Evolutionary conservation across 2,888 invertebrate species (phyloP), one percentile per base, ranked within the genome.

Genomic region (Macaria notata): DNA sequence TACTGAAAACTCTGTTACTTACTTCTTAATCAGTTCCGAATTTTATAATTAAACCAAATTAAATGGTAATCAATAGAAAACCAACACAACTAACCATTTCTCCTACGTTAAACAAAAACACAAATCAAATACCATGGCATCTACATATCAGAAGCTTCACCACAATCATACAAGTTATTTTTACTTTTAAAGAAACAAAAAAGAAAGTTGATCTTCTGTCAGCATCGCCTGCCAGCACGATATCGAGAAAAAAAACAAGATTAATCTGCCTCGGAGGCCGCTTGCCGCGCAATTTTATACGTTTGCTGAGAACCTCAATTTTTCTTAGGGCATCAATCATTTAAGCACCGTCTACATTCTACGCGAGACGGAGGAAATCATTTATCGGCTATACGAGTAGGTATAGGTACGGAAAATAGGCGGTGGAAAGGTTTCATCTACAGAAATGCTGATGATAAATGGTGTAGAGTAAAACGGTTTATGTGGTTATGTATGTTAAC

Each of bases 221-320:
- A 3, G 7, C 33, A 36, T 36, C 5, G 4, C 33, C 33, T 7
- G 3, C 7, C 7, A 36, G 7, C 5, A 7, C 33, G 4, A 36
- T 36, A 38, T 57, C 56, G 58, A 62, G 38, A 63, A 51, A 66
- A 51, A 66, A 64, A 59, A 31, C 46, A 68, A 63, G 65, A 69
- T 69, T 64, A 69, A 69, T 70, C 49, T 59, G 56, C 46, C 56
- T 59, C 50, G 56, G 58, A 54, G 41, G 44, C 51, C 45, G 49
- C 58, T 51, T 56, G 31, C 50, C 58, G n/a, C 54, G 63, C 63
- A 64, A 62, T 62, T 64, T 54, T 44, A 45, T 51, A 49, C 39
- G 51, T 59, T 62, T 61, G 56, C 55, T 54, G 53, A 54, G 58
- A 56, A 50, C 56, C 54, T 9, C 45, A 41, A 54, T 51, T 59